Percentiles rank a stretch among this genome's conserved stretches.
Evolutionary conservation across 1,140 invertebrate genomes (phyloP).

Genomic region (Microplitis mediator): DNA sequence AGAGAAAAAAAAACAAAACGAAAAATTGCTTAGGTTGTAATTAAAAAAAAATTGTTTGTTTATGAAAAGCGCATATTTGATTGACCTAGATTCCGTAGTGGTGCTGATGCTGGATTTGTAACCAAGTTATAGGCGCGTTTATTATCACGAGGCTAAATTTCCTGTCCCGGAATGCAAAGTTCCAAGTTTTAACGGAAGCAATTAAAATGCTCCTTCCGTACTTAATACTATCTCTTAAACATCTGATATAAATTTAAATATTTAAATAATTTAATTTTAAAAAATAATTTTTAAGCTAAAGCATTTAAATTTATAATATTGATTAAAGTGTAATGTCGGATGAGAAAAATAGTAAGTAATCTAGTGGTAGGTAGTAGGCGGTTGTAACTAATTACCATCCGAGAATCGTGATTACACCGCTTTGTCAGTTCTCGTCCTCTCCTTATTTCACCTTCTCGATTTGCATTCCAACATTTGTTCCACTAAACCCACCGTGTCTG

Average conservation of each 20-base stretch:
- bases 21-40: not conserved
- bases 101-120: not conserved
- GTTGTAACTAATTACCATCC: slow-evolving; percentile 49
- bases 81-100: not conserved
- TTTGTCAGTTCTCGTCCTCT: slow-evolving; percentile 42
- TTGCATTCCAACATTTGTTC: slow-evolving; percentile 47
- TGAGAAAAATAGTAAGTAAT: slow-evolving; percentile 49
- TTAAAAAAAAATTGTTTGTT: not conserved
- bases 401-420: slow-evolving; percentile 48
- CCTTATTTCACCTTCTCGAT: slow-evolving; percentile 29
- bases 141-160: slow-evolving; percentile 1
- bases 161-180: not conserved
- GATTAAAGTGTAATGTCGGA: not conserved
- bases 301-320: too few species aligned
- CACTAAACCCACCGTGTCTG: slow-evolving; percentile 31
- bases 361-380: slow-evolving; percentile 26
- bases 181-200: not conserved
- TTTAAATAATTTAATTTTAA: too few species aligned
- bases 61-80: not conserved
- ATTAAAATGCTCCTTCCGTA: not conserved
- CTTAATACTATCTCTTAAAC: not conserved
- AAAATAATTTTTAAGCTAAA: too few species aligned
- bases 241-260: too few species aligned
- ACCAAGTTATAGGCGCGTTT: not conserved
- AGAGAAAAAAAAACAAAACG: not conserved